phyloP scores from a whole-genome alignment of 1,140 invertebrate genomes.

The Bathynomus jamesi region DNA sequence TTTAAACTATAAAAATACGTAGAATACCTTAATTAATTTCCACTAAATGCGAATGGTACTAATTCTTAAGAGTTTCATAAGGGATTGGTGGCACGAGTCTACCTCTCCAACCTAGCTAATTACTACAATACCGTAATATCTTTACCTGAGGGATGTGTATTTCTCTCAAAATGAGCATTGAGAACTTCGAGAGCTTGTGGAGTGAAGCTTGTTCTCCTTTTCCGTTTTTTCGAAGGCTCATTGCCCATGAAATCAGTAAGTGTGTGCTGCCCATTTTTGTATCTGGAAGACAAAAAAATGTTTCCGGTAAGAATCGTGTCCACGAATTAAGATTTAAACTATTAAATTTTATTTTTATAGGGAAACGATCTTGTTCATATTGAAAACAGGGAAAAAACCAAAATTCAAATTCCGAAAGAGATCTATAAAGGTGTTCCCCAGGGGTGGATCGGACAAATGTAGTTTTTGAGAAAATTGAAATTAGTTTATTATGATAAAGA shows the following conservation, averaged over 20 bases:
- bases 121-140: not conserved
- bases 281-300: conserved; percentile 53
- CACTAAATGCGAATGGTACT: no score
- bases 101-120: no score
- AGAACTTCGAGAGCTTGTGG: conserved; percentile 89
- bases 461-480: no score
- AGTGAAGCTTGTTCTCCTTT: conserved; percentile 91
- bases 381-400: not conserved
- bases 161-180: conserved; percentile 90
- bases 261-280: conserved; percentile 82
- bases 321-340: not conserved
- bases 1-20: no score
- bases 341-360: not conserved
- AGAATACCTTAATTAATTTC: no score
- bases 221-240: conserved; percentile 92
- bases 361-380: not conserved
- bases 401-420: not conserved
- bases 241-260: conserved; percentile 91
- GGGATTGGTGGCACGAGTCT: no score
- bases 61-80: no score
- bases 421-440: not conserved
- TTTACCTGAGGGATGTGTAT: conserved; percentile 94
- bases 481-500: no score
- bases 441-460: not conserved
- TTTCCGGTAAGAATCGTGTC: not conserved